Conservation (phyloP, 2,113 vertebrate genomes). For the Chaenogobius annularis region DNA sequence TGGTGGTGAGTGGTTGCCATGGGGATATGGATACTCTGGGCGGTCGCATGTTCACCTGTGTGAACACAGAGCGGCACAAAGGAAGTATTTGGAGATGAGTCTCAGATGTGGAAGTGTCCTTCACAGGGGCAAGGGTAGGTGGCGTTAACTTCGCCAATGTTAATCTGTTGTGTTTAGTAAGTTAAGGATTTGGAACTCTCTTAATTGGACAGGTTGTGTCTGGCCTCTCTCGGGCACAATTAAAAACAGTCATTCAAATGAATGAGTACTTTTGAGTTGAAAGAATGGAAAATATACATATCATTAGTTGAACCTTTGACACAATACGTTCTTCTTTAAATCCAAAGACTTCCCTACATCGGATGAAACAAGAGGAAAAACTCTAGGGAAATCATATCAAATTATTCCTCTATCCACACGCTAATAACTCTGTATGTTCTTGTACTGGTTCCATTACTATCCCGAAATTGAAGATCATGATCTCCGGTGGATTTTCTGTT, state of each 20-base stretch:
- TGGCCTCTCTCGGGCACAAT: not conserved
- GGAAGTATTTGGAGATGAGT: not conserved
- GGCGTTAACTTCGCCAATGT: not conserved
- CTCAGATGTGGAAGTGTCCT: not conserved
- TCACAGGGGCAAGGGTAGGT: not conserved
- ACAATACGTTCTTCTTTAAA: slow-evolving; percentile 19
- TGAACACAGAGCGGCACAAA: slow-evolving; percentile 22
- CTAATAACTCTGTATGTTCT: slow-evolving; percentile 55
- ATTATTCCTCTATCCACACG: slow-evolving; percentile 42
- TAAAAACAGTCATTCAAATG: not conserved
- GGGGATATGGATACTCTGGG: slow-evolving; percentile 42
- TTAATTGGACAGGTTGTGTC: not conserved
- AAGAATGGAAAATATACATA: slow-evolving; percentile 6
- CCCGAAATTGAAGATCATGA: slow-evolving; percentile 44
- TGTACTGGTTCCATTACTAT: slow-evolving; percentile 53
- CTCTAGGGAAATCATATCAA: slow-evolving; percentile 63
- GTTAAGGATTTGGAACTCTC: not conserved
- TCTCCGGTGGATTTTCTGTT: slow-evolving; percentile 51
- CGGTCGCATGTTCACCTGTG: slow-evolving; percentile 25
- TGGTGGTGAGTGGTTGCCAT: slow-evolving; percentile 34
- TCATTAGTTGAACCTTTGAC: slow-evolving; percentile 13
- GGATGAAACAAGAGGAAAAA: slow-evolving; percentile 28
- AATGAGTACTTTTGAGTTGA: too few relatives aligned
- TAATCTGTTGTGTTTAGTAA: not conserved
- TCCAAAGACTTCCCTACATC: slow-evolving; percentile 29